Evolutionary conservation across 1,140 invertebrate genomes (phyloP).

Genomic region (Thaumatotibia leucotreta): DNA sequence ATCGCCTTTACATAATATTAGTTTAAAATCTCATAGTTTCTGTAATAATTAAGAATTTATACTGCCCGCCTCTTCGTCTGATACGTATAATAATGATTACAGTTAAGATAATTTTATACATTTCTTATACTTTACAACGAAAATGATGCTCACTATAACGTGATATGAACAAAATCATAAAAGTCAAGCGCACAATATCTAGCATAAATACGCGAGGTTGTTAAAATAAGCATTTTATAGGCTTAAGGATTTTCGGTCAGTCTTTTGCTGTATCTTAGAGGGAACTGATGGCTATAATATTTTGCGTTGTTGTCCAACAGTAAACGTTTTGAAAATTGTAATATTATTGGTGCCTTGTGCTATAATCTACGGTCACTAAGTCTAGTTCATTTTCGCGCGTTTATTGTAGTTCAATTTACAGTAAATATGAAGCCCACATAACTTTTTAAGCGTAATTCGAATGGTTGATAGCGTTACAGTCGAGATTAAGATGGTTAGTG

Average conservation of each 20-base stretch:
- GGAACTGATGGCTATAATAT: too few relatives aligned
- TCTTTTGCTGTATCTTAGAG: neutral
- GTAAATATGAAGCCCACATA: neutral
- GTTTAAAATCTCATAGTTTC: neutral
- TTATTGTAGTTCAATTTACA: neutral
- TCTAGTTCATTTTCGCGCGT: neutral
- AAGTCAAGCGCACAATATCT: conserved; percentile 4
- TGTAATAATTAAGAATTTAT: neutral
- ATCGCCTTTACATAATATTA: neutral
- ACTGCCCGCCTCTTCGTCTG: neutral
- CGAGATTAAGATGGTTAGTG: neutral
- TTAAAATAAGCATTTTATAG: neutral
- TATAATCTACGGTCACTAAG: too few relatives aligned
- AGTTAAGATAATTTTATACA: neutral
- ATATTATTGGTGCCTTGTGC: too few relatives aligned
- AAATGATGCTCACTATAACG: conserved; percentile 1
- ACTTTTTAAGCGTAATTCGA: neutral
- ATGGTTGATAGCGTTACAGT: neutral
- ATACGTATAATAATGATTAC: neutral
- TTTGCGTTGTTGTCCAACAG: too few relatives aligned
- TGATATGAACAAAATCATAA: conserved; percentile 1
- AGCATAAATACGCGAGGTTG: neutral
- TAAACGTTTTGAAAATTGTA: neutral
- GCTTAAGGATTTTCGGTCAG: neutral
- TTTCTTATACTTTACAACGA: conserved; percentile 2